Base-by-base conservation (phyloP, 2,113 vertebrate species). In the Phycodurus eques region DNA sequence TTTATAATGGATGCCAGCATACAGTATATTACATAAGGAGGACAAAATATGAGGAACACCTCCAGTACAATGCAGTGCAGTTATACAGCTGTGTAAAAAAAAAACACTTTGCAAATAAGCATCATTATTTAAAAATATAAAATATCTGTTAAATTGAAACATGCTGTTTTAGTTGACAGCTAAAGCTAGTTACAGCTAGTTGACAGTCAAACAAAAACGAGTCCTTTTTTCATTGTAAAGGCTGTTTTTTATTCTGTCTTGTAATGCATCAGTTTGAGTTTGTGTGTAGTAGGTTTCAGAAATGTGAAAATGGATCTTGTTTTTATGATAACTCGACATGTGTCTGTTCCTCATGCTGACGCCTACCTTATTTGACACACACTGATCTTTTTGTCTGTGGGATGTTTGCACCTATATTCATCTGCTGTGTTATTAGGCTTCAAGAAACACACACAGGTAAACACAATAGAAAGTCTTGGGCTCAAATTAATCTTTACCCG, bases 401-500 rank as follows among this genome's bases (percentile, higher is more conserved):
- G 84, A 85, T 77, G 83, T 71, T 79, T 82, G 85, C 82, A 78
- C 81, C 79, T 87, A 80, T 81, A 82, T 82, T 81, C 80, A 88
- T 84, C 83, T 79, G 76, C 76, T 75, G 79, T 72, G 59, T 79
- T 83, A 83, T 83, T 86, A 79, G 73, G 69, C 84, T 78, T 79
- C 76, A 71, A 77, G 71, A 82, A 78, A 88, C 66, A 75, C 72
- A 77, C 51, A 69, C 13, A 71, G 74, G 67, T 62, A 80, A 89
- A 88, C 83, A 90, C 83, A 90, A 90, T 77, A 82, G 80, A 72
- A 79, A 77, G 76, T 75, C 75, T 75, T 39, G 79, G 46, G 84
- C 77, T 85, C 72, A 74, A 88, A 89, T 88, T 88, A 88, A 91
- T 91, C 89, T 90, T 88, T 81, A 85, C 75, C 86, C 83, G 73